These are phyloP conservation scores for Phyllotreta striolata DNA, from an alignment of 2,888 invertebrate species.

Conservation along the genomic window DNA sequence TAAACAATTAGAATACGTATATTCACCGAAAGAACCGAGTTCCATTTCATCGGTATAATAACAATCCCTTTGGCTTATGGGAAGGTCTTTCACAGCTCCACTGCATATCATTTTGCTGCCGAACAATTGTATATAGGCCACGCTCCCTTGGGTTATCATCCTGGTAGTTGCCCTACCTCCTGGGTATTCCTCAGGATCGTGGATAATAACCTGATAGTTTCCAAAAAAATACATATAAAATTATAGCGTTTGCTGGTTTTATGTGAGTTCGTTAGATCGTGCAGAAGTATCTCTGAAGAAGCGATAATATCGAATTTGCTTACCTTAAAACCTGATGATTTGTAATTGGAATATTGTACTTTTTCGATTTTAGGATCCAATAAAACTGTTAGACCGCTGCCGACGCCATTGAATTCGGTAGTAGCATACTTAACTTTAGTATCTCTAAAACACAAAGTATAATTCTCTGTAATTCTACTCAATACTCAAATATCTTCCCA, in stretches of 20 bases:
- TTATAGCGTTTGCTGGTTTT: no score
- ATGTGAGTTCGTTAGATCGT: not conserved
- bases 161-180: constrained; percentile 43
- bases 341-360: constrained; percentile 42
- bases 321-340: constrained; percentile 50
- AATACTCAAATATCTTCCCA: no score
- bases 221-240: not conserved
- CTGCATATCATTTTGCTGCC: constrained; percentile 48
- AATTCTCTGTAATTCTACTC: no score
- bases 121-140: constrained; percentile 45
- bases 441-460: constrained; percentile 7
- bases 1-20: constrained; percentile 54
- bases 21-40: constrained; percentile 49
- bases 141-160: constrained; percentile 42
- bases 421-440: constrained; percentile 21
- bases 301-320: constrained; percentile 8
- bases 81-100: constrained; percentile 44
- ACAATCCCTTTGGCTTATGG: constrained; percentile 51
- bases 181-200: constrained; percentile 51
- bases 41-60: constrained; percentile 42
- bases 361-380: constrained; percentile 49
- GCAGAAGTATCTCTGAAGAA: constrained; percentile 13
- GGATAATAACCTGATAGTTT: constrained; percentile 49
- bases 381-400: constrained; percentile 50
- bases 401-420: constrained; percentile 48